A percentile compares a stretch with the other conserved stretches of the same genome.
Evolutionary conservation across 1,140 invertebrate species (phyloP).

Genomic region (Drosophila mojavensis): DNA sequence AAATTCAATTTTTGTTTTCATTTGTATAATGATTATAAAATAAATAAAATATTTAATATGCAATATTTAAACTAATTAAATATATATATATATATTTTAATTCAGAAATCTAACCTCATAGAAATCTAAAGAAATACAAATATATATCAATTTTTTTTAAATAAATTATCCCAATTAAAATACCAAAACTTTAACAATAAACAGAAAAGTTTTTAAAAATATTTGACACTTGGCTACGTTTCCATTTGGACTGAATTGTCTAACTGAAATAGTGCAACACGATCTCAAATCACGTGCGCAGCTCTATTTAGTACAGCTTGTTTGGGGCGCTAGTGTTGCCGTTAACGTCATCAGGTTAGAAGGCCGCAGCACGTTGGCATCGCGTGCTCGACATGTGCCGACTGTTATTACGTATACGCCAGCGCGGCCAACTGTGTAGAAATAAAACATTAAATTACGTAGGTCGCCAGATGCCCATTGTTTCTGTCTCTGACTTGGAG

Average conservation of each 20-base stretch:
- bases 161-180: too few species aligned
- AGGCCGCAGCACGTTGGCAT: conserved; percentile 66
- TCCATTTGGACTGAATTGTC: not conserved
- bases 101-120: too few species aligned
- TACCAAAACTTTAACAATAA: too few species aligned
- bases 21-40: too few species aligned
- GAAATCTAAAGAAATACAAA: too few species aligned
- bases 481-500: conserved; percentile 35
- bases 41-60: too few species aligned
- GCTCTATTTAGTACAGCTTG: conserved; percentile 27
- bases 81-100: too few species aligned
- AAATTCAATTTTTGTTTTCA: too few species aligned
- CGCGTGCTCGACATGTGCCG: conserved; percentile 66
- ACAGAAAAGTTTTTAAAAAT: too few species aligned
- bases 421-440: conserved; percentile 67
- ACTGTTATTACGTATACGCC: conserved; percentile 68
- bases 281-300: conserved; percentile 41
- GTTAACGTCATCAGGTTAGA: conserved; percentile 53
- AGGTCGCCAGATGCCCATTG: conserved; percentile 45
- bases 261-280: not conserved
- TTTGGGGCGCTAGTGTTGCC: conserved; percentile 31
- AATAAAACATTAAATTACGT: conserved; percentile 81
- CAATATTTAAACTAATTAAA: too few species aligned
- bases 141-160: too few species aligned
- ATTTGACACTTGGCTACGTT: not conserved